Conservation (phyloP, 1,140 invertebrate genomes). For the Trachymyrmex septentrionalis region DNA sequence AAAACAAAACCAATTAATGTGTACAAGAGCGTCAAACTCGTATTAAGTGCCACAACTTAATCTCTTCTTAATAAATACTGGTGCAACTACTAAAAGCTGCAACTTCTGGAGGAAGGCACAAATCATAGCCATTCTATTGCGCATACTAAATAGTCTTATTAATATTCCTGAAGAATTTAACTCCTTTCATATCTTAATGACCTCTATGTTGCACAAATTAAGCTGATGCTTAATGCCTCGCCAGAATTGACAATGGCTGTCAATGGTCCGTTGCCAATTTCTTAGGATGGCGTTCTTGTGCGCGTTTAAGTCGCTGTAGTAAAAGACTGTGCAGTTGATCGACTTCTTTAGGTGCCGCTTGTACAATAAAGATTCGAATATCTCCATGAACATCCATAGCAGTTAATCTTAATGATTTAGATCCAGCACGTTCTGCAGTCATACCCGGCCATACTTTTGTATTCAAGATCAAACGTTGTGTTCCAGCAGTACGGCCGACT, state of each 20-base stretch:
- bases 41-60: background rate
- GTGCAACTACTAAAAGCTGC: constrained; percentile 19
- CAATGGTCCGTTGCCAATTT: constrained; percentile 84
- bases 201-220: constrained; percentile 48
- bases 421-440: constrained; percentile 94
- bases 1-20: constrained; percentile 25
- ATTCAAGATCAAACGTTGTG: constrained; percentile 95
- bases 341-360: constrained; percentile 93
- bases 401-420: constrained; percentile 95
- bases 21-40: constrained; percentile 5
- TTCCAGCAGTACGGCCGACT: constrained; percentile 95
- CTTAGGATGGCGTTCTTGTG: constrained; percentile 83
- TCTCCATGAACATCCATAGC: constrained; percentile 94
- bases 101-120: constrained; percentile 66
- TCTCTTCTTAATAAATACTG: constrained; percentile 37
- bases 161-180: constrained; percentile 44
- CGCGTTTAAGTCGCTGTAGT: constrained; percentile 88
- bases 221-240: constrained; percentile 37
- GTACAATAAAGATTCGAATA: constrained; percentile 94
- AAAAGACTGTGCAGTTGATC: constrained; percentile 91
- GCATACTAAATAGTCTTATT: constrained; percentile 55
- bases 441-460: constrained; percentile 98
- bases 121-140: constrained; percentile 74
- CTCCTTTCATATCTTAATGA: constrained; percentile 61
- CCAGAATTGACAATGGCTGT: constrained; percentile 65